These are phyloP conservation scores for Halocynthia roretzi DNA, from an alignment of 23 tunicate genomes.

Conservation along the genomic window DNA sequence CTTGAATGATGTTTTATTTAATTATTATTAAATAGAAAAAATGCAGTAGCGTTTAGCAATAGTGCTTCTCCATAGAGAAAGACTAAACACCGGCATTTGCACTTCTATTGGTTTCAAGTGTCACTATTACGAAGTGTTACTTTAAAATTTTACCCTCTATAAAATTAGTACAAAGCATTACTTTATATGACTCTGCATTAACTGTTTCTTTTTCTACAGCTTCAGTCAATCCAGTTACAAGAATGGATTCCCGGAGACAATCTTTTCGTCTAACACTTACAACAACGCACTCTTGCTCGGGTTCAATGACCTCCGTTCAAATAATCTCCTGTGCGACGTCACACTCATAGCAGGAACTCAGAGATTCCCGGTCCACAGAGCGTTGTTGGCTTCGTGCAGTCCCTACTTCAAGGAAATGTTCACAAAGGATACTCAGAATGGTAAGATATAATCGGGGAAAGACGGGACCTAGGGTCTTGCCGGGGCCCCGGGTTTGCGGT, in stretches of 20 bases:
- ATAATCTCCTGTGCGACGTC: slow-evolving; percentile 88
- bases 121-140: no score
- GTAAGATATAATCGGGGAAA: slow-evolving; percentile 16
- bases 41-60: no score
- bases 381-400: slow-evolving; percentile 93
- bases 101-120: no score
- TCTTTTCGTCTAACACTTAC: slow-evolving; percentile 87
- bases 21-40: no score
- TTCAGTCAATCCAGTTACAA: slow-evolving; percentile 33
- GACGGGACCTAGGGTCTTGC: no score
- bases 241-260: slow-evolving; percentile 62
- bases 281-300: slow-evolving; percentile 77
- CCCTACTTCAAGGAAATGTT: slow-evolving; percentile 95
- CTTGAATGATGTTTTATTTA: no score
- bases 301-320: slow-evolving; percentile 65
- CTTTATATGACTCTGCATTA: not conserved
- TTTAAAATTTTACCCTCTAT: no score
- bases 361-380: slow-evolving; percentile 91
- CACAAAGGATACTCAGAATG: slow-evolving; percentile 87
- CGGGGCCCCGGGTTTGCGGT: no score
- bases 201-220: not conserved
- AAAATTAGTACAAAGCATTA: no score
- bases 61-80: no score
- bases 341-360: slow-evolving; percentile 86
- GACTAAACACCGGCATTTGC: no score